Evolutionary conservation across 92 coral and sea anemone genomes (phyloP).

Genomic region (Bergia sp.): DNA sequence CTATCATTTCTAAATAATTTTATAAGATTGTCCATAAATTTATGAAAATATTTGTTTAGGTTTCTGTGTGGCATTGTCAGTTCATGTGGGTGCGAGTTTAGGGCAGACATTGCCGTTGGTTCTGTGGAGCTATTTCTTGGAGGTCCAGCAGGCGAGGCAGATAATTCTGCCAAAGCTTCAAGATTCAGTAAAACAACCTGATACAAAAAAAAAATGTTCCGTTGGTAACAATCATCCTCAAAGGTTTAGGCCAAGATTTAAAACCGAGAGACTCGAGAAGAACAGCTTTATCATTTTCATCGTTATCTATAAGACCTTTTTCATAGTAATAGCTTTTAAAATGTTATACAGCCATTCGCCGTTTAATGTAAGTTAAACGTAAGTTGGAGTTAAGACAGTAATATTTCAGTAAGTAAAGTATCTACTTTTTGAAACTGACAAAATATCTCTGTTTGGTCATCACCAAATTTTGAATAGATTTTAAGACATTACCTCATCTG

Average conservation of each 20-base stretch:
- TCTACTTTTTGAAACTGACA: too few species aligned
- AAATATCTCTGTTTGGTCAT: too few species aligned
- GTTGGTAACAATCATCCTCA: not conserved
- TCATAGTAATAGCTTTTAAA: too few species aligned
- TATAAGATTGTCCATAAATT: constrained; percentile 91
- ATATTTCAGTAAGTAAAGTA: too few species aligned
- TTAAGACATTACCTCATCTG: constrained; percentile 79
- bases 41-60: constrained; percentile 94
- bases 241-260: not conserved
- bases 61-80: constrained; percentile 66
- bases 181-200: constrained; percentile 92
- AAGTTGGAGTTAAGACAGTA: too few species aligned
- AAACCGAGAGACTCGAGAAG: too few species aligned
- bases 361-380: too few species aligned
- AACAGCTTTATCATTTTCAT: too few species aligned
- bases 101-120: constrained; percentile 55
- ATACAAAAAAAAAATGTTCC: not conserved
- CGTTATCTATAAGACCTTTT: too few species aligned
- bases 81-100: constrained; percentile 51
- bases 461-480: too few species aligned
- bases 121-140: constrained; percentile 74
- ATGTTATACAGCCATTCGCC: too few species aligned
- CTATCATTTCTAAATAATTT: constrained; percentile 85
- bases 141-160: constrained; percentile 94
- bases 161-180: constrained; percentile 91